Conservation (phyloP, 2,113 vertebrate species). For the Ochotona curzoniae region DNA sequence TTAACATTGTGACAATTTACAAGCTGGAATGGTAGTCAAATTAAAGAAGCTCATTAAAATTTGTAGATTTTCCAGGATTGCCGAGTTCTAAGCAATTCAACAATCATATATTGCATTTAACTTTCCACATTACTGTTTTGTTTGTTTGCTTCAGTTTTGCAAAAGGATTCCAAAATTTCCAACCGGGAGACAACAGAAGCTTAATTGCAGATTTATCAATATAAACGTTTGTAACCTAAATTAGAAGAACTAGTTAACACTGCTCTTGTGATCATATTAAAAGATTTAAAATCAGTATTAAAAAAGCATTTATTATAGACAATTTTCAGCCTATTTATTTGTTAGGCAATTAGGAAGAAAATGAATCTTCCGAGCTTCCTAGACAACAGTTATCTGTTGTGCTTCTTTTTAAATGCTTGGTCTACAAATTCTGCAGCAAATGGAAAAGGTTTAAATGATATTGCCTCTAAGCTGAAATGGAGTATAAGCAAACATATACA, state of each 20-base stretch:
- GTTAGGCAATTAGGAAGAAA: slow-evolving; percentile 66
- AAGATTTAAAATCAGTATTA: slow-evolving; percentile 74
- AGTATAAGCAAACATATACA: slow-evolving; percentile 40
- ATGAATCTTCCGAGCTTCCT: slow-evolving; percentile 53
- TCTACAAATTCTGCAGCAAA: slow-evolving; percentile 55
- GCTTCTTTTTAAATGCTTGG: background rate
- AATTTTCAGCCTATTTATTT: slow-evolving; percentile 77
- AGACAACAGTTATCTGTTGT: slow-evolving; percentile 20
- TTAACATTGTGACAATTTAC: slow-evolving; percentile 59
- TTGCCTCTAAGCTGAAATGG: background rate
- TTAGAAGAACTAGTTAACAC: slow-evolving; percentile 81
- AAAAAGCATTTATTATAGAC: slow-evolving; percentile 61
- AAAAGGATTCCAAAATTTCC: slow-evolving; percentile 44
- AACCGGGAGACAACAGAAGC: slow-evolving; percentile 66
- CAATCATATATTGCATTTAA: slow-evolving; percentile 64
- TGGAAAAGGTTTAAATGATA: slow-evolving; percentile 34
- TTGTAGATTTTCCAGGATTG: slow-evolving; percentile 67
- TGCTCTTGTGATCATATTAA: slow-evolving; percentile 74
- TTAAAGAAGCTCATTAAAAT: slow-evolving; percentile 80
- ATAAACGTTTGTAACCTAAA: slow-evolving; percentile 79
- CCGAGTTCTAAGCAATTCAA: slow-evolving; percentile 79
- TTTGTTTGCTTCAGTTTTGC: slow-evolving; percentile 66
- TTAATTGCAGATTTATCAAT: slow-evolving; percentile 83
- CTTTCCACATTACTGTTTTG: slow-evolving; percentile 52
- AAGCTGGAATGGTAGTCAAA: slow-evolving; percentile 71